Evolutionary conservation across 2,113 vertebrate genomes (phyloP).

Genomic region (Takifugu flavidus): DNA sequence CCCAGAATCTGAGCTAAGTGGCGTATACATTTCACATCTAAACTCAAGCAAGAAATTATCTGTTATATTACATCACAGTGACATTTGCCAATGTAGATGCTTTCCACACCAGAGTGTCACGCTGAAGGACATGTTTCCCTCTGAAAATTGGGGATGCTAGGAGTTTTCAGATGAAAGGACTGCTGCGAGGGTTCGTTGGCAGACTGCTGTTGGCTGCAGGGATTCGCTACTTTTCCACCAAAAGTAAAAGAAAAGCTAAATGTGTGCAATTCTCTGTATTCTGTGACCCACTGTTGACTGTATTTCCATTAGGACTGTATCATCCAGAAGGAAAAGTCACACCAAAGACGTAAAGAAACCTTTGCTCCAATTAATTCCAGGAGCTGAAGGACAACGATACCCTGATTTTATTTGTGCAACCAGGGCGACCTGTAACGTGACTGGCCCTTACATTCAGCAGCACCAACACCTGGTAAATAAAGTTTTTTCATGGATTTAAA

Average conservation of each 20-base stretch:
- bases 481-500: not conserved
- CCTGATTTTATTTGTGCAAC: no score
- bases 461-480: not conserved
- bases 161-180: not conserved
- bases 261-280: no score
- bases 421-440: no score
- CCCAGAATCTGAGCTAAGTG: not conserved
- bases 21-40: slow-evolving; percentile 7
- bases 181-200: not conserved
- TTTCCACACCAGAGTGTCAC: slow-evolving; percentile 5
- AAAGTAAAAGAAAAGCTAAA: no score
- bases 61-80: not conserved
- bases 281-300: no score
- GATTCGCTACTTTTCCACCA: no score
- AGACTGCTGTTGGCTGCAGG: not conserved
- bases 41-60: not conserved
- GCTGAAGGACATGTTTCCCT: not conserved
- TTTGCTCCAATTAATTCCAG: no score
- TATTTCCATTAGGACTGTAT: no score
- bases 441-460: no score
- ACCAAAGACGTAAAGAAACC: no score
- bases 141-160: not conserved
- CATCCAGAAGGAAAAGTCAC: no score
- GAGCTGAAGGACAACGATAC: no score
- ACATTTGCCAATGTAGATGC: slow-evolving; percentile 2